phyloP scores from a whole-genome alignment of 1,140 invertebrate species.

The Drosophila parabipectinata region DNA sequence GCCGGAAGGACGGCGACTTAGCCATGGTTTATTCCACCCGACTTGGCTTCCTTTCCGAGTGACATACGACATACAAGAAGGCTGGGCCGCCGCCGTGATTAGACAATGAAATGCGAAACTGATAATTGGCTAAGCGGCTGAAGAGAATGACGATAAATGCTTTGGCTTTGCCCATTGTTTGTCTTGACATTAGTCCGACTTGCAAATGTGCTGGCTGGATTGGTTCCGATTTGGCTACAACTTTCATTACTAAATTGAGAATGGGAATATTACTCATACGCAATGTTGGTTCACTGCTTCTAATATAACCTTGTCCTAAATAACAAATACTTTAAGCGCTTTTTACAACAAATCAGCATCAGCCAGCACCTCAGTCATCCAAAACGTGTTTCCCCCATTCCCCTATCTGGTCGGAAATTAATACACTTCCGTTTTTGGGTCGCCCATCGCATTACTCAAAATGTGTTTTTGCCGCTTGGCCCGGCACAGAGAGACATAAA shows the following conservation, averaged over 20 bases:
- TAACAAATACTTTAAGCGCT: neutral
- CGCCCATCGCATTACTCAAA: conserved; percentile 67
- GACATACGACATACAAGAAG: conserved; percentile 33
- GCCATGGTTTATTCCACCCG: conserved; percentile 37
- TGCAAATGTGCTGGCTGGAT: conserved; percentile 12
- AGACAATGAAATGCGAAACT: conserved; percentile 64
- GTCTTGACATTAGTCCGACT: conserved; percentile 26
- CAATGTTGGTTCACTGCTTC: neutral
- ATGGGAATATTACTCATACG: neutral
- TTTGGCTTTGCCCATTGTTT: conserved; percentile 42
- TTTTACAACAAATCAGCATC: conserved; percentile 16
- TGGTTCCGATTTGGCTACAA: conserved; percentile 14
- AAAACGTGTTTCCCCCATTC: conserved; percentile 1
- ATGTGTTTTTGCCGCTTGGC: conserved; percentile 45
- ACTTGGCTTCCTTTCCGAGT: conserved; percentile 22
- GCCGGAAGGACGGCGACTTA: conserved; percentile 29
- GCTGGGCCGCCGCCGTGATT: conserved; percentile 33
- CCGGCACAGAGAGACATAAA: conserved; percentile 66
- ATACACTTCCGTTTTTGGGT: conserved; percentile 73
- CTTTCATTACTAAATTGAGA: neutral
- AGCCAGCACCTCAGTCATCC: conserved; percentile 23
- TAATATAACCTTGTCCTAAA: neutral
- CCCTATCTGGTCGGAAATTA: conserved; percentile 65
- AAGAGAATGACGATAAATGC: conserved; percentile 31
- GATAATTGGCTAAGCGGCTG: conserved; percentile 47